Evolutionary conservation across 2,888 invertebrate genomes (phyloP).

Genomic region (Calameuta pallipes): DNA sequence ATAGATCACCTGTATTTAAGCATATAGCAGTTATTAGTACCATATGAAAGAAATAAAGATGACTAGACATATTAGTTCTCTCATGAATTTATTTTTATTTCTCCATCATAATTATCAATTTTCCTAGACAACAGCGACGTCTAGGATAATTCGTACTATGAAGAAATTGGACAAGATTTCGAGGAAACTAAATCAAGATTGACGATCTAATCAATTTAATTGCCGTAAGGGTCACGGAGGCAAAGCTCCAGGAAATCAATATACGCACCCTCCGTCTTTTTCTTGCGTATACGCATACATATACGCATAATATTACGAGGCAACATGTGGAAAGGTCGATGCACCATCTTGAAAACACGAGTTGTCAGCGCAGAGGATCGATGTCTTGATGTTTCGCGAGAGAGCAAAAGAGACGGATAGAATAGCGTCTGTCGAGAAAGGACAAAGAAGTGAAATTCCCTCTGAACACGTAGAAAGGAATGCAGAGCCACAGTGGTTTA

Average conservation of each 20-base stretch:
- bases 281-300: background rate
- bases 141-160: background rate
- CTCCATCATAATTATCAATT: background rate
- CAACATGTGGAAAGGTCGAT: constrained; percentile 21
- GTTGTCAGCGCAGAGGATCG: background rate
- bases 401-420: background rate
- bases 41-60: constrained; percentile 61
- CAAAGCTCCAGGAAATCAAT: background rate
- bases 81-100: background rate
- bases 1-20: constrained; percentile 63
- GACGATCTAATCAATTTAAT: background rate
- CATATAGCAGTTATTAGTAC: constrained; percentile 61
- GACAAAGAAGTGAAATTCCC: background rate
- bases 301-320: background rate
- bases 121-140: background rate
- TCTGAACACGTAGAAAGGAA: background rate
- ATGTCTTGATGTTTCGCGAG: background rate
- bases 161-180: background rate
- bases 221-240: background rate
- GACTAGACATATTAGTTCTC: constrained; percentile 45
- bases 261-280: background rate
- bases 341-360: constrained; percentile 22
- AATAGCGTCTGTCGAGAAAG: background rate
- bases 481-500: background rate
- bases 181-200: background rate